These are phyloP conservation scores for Dendroctonus valens DNA, from an alignment of 1,140 invertebrate genomes.

Conservation along the genomic window DNA sequence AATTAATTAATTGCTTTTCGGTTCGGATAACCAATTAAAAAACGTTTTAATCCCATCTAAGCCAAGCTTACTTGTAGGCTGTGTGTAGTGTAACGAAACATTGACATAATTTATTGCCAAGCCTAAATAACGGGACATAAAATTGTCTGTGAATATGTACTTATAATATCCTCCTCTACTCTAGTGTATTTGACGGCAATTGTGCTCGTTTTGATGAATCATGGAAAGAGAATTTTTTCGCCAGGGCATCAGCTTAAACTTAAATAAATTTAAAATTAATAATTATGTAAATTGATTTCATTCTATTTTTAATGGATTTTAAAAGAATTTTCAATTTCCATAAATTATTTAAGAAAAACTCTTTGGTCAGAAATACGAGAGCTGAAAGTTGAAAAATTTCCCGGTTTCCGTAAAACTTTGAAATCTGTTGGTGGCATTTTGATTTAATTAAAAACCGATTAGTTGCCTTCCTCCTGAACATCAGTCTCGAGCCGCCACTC, in stretches of 20 bases:
- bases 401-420: constrained; percentile 8
- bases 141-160: background rate
- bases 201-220: no score
- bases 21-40: constrained; percentile 16
- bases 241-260: background rate
- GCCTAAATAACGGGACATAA: constrained; percentile 4
- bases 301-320: no score
- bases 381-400: constrained; percentile 5
- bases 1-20: constrained; percentile 11
- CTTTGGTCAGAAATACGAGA: background rate
- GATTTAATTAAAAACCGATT: constrained; percentile 23
- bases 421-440: constrained; percentile 12
- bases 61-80: constrained; percentile 8
- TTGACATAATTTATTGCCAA: constrained; percentile 14
- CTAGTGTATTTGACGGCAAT: no score
- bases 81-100: background rate
- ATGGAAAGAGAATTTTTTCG: no score
- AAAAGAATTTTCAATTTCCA: no score
- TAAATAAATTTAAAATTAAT: no score
- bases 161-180: no score
- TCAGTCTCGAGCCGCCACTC: background rate
- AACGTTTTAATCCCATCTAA: constrained; percentile 12
- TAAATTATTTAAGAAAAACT: background rate
- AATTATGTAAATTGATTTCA: no score
- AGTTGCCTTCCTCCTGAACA: constrained; percentile 1